Evolutionary conservation across 1,140 invertebrate species (phyloP).

Genomic region (Pogonus chalceus): DNA sequence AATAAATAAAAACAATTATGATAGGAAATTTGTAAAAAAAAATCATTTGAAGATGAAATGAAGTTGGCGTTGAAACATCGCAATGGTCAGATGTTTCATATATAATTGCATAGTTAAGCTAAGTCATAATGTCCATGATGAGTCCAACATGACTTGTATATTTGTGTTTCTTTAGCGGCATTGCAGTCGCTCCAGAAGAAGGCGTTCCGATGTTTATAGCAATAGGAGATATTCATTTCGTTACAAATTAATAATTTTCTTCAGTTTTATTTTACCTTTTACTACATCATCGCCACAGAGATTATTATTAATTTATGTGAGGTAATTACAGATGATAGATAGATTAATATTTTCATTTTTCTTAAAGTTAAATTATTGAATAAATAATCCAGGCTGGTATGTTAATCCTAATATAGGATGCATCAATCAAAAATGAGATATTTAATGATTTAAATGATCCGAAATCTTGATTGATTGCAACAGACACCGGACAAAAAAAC

Average conservation of each 20-base stretch:
- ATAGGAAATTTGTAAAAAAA: no score
- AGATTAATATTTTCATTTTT: not conserved
- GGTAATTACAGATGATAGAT: no score
- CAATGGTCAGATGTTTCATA: constrained; percentile 7
- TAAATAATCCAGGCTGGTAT: no score
- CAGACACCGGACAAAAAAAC: no score
- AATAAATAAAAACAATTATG: no score
- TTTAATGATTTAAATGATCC: not conserved
- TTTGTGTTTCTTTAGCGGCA: not conserved
- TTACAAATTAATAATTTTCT: no score
- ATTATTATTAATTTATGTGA: no score
- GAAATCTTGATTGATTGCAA: not conserved
- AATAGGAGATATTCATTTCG: no score
- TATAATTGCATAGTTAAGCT: constrained; percentile 1
- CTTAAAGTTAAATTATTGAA: no score
- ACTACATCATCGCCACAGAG: not conserved
- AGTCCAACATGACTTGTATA: not conserved
- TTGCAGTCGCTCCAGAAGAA: not conserved
- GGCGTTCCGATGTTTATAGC: no score
- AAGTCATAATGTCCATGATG: not conserved
- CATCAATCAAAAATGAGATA: not conserved
- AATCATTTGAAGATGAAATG: no score
- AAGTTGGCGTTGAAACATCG: no score
- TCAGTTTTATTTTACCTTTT: not conserved
- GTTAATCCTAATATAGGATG: not conserved